Percentiles rank a stretch among this genome's conserved stretches.
Conservation (phyloP, 1,140 invertebrate species). For the Drosophila sp. region DNA sequence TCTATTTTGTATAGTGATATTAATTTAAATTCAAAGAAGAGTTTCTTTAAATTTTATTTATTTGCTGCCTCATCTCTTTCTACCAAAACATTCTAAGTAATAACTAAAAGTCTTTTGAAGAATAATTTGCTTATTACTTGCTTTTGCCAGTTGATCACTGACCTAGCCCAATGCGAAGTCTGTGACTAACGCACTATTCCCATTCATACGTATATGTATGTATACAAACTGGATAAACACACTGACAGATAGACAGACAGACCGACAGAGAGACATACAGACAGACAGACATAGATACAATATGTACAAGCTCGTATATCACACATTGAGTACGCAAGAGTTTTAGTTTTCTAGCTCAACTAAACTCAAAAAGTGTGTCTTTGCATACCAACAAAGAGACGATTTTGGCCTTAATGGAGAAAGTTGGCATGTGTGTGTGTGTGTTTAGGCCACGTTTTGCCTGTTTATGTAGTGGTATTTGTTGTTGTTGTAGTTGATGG, state of each 20-base stretch:
- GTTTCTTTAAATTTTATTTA: no score
- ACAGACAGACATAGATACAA: slow-evolving; percentile 5
- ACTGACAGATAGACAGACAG: not conserved
- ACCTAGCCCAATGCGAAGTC: not conserved
- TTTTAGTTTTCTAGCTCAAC: slow-evolving; percentile 40
- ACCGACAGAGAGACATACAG: not conserved
- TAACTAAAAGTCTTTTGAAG: no score
- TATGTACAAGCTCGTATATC: slow-evolving; percentile 6
- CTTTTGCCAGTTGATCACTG: not conserved
- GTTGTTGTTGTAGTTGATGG: not conserved
- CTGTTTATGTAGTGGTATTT: not conserved
- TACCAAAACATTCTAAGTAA: no score
- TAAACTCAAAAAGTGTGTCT: slow-evolving; percentile 31
- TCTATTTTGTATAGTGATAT: no score
- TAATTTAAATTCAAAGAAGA: no score
- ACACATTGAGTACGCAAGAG: slow-evolving; percentile 24
- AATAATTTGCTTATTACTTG: no score
- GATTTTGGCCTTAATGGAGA: slow-evolving; percentile 47
- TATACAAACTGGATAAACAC: not conserved
- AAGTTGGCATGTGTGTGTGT: slow-evolving; percentile 43
- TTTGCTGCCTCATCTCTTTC: no score
- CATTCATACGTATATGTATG: not conserved
- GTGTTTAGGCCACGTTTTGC: slow-evolving; percentile 2
- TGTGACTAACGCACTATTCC: not conserved
- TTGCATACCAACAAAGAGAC: slow-evolving; percentile 54